phyloP scores from a whole-genome alignment of 2,113 vertebrate genomes.

The Isurus oxyrinchus region DNA sequence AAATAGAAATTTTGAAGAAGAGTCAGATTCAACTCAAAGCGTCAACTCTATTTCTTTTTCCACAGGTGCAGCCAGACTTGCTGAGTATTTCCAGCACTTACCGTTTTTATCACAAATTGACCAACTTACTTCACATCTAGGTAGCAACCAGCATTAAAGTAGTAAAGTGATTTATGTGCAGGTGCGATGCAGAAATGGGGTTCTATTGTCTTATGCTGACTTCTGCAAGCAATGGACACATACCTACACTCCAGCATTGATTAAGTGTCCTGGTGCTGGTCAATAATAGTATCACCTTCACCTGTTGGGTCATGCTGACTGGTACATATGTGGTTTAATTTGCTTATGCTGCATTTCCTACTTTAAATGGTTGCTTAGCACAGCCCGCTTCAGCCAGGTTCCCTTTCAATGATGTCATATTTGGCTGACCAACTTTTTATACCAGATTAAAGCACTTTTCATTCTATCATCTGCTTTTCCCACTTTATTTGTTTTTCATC shows the following conservation, averaged over 20 bases:
- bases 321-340: neutral
- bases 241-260: neutral
- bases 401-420: neutral
- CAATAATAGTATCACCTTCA: neutral
- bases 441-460: neutral
- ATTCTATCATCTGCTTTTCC: neutral
- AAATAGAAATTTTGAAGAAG: too few species aligned
- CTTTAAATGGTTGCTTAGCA: neutral
- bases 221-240: neutral
- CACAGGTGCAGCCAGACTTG: too few species aligned
- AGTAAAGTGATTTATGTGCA: neutral
- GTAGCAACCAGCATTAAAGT: neutral
- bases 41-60: too few species aligned
- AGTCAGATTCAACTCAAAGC: too few species aligned
- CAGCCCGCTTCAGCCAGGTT: neutral
- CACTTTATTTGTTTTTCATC: neutral
- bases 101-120: neutral
- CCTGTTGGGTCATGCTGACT: neutral
- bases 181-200: neutral
- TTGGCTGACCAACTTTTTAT: neutral
- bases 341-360: neutral
- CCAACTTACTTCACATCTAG: neutral
- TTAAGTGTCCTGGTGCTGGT: neutral
- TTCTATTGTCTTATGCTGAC: neutral
- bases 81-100: too few species aligned